These are phyloP conservation scores for Cyphomyrmex costatus DNA, from an alignment of 1,140 invertebrate species.

Conservation along the genomic window DNA sequence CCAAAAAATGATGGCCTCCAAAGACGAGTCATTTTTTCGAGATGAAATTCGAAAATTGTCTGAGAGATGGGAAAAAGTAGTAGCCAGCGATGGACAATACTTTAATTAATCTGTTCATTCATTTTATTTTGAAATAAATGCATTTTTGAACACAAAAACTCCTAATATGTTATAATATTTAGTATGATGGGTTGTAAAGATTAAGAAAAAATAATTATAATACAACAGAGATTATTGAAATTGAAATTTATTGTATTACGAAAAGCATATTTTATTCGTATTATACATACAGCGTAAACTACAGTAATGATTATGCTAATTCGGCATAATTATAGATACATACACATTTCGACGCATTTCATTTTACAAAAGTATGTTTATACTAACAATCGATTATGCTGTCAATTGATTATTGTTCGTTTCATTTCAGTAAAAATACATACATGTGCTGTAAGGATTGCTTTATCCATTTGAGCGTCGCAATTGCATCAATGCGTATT, in stretches of 20 bases:
- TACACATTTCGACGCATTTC: conserved; percentile 1
- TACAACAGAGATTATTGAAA: conserved; percentile 2
- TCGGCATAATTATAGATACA: conserved; percentile 34
- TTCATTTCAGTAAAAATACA: conserved; percentile 21
- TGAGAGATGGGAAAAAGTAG: too few species aligned
- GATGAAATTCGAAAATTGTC: too few species aligned
- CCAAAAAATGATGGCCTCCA: too few species aligned
- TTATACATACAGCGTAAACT: conserved; percentile 78
- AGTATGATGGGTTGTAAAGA: neutral
- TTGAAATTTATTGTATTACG: conserved; percentile 55
- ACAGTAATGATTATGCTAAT: conserved; percentile 67
- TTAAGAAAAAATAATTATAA: neutral
- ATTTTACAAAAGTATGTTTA: conserved; percentile 68
- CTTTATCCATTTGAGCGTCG: neutral
- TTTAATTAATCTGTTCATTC: too few species aligned
- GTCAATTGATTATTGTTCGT: conserved; percentile 6
- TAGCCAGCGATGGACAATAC: too few species aligned
- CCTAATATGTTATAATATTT: too few species aligned
- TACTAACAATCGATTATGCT: conserved; percentile 31
- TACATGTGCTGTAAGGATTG: neutral
- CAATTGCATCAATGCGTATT: neutral
- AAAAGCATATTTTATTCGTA: conserved; percentile 80
- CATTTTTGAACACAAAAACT: too few species aligned
- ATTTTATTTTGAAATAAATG: too few species aligned
- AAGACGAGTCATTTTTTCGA: too few species aligned